A percentile compares a stretch with the other conserved stretches of the same genome.
phyloP scores from a whole-genome alignment of 2,113 vertebrate species.

The Hirundichthys speculiger region DNA sequence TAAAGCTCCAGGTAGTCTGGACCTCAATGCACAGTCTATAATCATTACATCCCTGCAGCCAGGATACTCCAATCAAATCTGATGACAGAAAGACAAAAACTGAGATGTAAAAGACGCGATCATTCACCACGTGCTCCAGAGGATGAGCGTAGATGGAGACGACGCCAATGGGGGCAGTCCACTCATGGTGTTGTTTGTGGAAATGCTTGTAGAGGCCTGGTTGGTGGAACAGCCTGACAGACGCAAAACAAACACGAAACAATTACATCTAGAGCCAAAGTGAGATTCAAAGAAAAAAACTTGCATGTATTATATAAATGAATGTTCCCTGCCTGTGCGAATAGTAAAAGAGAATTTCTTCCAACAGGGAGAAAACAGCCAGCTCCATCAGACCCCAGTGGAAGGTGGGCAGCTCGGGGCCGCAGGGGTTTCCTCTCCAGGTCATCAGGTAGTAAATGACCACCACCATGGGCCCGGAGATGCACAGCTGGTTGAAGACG shows the following conservation, averaged over 20 bases:
- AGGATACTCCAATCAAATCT: no score
- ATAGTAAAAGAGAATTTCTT: conserved; percentile 94
- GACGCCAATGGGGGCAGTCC: conserved; percentile 92
- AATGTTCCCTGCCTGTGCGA: conserved; percentile 84
- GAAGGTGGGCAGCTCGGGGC: conserved; percentile 88
- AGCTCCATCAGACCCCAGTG: conserved; percentile 89
- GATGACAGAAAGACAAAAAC: no score
- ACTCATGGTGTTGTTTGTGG: conserved; percentile 95
- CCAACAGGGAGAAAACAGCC: conserved; percentile 77
- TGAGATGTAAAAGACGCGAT: neutral
- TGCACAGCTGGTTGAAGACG: conserved; percentile 81
- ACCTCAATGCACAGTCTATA: no score
- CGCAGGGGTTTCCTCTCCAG: conserved; percentile 82
- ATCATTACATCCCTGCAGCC: no score
- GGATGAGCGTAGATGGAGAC: conserved; percentile 90
- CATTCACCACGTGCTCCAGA: conserved; percentile 87
- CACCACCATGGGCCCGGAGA: conserved; percentile 85
- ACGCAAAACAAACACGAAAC: neutral
- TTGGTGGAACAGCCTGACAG: conserved; percentile 87
- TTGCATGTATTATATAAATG: neutral
- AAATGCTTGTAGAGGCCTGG: conserved; percentile 87
- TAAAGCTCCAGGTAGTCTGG: no score
- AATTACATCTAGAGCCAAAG: neutral
- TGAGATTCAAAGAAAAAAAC: neutral
- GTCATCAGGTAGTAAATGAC: conserved; percentile 76